phyloP scores from a whole-genome alignment of 2,797 vertebrate species.

The Aplochiton taeniatus region DNA sequence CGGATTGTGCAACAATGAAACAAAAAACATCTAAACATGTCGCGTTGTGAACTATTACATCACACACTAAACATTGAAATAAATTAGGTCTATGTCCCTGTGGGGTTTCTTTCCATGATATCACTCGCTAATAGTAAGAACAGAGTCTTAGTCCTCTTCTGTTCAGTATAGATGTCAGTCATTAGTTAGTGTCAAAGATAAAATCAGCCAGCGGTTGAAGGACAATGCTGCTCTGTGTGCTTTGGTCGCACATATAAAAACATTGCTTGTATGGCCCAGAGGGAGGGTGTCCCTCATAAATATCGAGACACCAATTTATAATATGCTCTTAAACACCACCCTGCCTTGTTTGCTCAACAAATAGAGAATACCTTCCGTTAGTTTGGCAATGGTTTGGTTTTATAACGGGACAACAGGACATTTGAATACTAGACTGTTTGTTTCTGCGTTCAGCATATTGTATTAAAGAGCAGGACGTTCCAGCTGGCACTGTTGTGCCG shows the following conservation, averaged over 20 bases:
- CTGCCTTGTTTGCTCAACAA: not conserved
- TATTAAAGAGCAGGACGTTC: not conserved
- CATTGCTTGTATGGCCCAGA: conserved; percentile 25
- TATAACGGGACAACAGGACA: too few relatives aligned
- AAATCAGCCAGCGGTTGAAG: conserved; percentile 12
- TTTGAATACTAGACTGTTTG: too few relatives aligned
- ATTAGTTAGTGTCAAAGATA: conserved; percentile 8
- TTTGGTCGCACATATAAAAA: conserved; percentile 19
- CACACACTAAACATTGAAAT: too few relatives aligned
- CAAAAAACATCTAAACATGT: too few relatives aligned
- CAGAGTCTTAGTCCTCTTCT: too few relatives aligned
- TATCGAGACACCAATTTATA: conserved; percentile 5
- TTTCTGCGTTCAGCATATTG: not conserved
- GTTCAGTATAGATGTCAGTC: not conserved
- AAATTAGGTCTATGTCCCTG: too few relatives aligned
- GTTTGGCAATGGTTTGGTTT: too few relatives aligned
- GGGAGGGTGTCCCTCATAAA: conserved; percentile 16
- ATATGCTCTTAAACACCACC: conserved; percentile 13
- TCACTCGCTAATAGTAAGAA: too few relatives aligned
- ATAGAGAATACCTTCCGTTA: too few relatives aligned
- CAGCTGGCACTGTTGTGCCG: not conserved
- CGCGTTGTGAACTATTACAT: too few relatives aligned
- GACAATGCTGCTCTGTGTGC: conserved; percentile 45
- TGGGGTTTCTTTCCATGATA: too few relatives aligned
- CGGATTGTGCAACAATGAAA: too few relatives aligned